Base-by-base conservation (phyloP, 2,888 invertebrate species). In the Rotaria socialis region DNA sequence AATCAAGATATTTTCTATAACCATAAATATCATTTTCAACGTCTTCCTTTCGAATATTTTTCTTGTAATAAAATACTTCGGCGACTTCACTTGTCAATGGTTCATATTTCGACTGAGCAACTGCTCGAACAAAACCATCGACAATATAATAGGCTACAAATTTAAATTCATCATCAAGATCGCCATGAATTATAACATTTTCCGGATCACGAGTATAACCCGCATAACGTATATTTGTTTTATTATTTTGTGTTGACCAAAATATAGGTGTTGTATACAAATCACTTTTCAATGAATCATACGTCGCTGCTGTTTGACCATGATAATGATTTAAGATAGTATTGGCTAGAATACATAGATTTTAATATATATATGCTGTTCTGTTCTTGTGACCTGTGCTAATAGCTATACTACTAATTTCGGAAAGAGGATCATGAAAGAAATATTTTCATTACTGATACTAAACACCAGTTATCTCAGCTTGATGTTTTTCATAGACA, bases 231-330 rank as follows among this genome's bases (percentile, higher is more conserved):
- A 80, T 80, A 22, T 24, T 80, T 43, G 80, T 80, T 10, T 80
- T 80, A n/a, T 80, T 80, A 80, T 80, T 80, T 47, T 80, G 80
- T 24, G 80, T 80, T 80, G 80, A 47, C 80, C 80, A 80, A 80
- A 19, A 80, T n/a, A 80, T 80, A 8, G 80, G 80, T 14, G 16
- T 16, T 2, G 80, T 80, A 80, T 80, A 80, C 8, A 80, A 80
- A n/a, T 80, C 80, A 24, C 1, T 22, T 47, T 80, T 80, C 24
- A 80, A 47, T 47, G 80, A 24, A 43, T 47, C 47, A 47, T 8
- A 22, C 14, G 16, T 24, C 16, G 3, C 35, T 19, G 35, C 14
- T 16, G 16, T 67, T 67, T 67, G 67, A 35, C 35, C 35, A 11
- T 35, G 14, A 67, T 67, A 67, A 67, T 67, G 19, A 27, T 27